A percentile compares a stretch with the other conserved stretches of the same genome.
Evolutionary conservation across 2,113 vertebrate genomes (phyloP).

Genomic region (Sarotherodon lohbergeri): DNA sequence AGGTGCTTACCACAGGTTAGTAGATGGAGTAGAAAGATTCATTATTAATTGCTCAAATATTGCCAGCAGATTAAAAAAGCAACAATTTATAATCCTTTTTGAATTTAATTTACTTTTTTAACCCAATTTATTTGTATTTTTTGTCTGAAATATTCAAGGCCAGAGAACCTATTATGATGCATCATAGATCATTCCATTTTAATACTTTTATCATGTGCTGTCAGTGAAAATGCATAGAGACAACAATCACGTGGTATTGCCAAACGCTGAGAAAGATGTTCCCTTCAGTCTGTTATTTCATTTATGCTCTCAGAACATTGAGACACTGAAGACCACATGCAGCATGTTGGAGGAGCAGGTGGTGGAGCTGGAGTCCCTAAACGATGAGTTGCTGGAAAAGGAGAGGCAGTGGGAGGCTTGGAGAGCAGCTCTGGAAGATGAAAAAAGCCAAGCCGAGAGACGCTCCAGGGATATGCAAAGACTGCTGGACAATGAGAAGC

Average conservation of each 20-base stretch:
- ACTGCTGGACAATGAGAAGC: constrained; percentile 93
- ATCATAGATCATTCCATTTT: not conserved
- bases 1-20: not conserved
- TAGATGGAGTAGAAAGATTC: not conserved
- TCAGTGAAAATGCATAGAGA: not conserved
- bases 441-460: constrained; percentile 94
- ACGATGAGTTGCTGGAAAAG: constrained; percentile 94
- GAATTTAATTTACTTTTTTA: not conserved
- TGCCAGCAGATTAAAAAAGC: not conserved
- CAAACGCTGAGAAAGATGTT: not conserved
- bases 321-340: constrained; percentile 98
- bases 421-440: constrained; percentile 90
- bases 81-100: not conserved
- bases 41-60: not conserved
- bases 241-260: not conserved
- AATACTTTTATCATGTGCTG: not conserved
- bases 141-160: not conserved
- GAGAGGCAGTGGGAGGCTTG: constrained; percentile 97
- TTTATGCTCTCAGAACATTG: constrained; percentile 84
- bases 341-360: constrained; percentile 99
- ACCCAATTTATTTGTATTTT: not conserved
- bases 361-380: constrained; percentile 94
- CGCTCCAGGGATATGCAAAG: constrained; percentile 91
- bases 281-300: not conserved
- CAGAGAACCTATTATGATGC: not conserved